Evolutionary conservation across 2,797 vertebrate genomes (phyloP).

Genomic region (Eremophila alpestris): DNA sequence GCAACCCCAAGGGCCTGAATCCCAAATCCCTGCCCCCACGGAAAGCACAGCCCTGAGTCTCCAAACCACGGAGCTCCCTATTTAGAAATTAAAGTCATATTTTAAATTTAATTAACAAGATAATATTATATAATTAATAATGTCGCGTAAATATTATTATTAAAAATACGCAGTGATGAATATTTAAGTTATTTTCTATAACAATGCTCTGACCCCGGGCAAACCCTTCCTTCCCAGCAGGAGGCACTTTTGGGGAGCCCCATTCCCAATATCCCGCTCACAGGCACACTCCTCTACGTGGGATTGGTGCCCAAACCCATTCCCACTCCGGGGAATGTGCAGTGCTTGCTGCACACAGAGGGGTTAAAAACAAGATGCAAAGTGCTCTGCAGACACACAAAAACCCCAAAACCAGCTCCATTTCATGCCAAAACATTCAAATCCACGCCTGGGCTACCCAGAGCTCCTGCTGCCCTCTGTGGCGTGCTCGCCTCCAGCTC

Average conservation of each 20-base stretch:
- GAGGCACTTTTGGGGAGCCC: neutral
- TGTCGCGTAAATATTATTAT: neutral
- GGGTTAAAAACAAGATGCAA: neutral
- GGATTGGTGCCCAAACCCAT: neutral
- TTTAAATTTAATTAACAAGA: neutral
- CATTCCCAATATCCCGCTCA: fast-evolving
- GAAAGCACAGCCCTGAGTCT: neutral
- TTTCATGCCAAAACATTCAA: neutral
- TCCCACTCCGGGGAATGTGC: fast-evolving
- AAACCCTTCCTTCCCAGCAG: neutral
- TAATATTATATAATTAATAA: neutral
- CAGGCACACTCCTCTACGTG: fast-evolving
- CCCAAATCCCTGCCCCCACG: fast-evolving
- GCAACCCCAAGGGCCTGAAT: neutral
- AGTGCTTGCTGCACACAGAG: fast-evolving
- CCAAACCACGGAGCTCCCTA: neutral
- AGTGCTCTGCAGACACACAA: neutral
- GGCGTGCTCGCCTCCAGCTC: neutral
- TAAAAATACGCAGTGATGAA: fast-evolving
- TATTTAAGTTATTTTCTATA: neutral
- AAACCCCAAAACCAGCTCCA: neutral
- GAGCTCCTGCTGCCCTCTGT: neutral
- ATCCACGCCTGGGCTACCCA: fast-evolving
- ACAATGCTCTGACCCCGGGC: neutral
- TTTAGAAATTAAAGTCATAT: neutral